Conservation (phyloP, 2,113 vertebrate species). For the Paradoxurus hermaphroditus region DNA sequence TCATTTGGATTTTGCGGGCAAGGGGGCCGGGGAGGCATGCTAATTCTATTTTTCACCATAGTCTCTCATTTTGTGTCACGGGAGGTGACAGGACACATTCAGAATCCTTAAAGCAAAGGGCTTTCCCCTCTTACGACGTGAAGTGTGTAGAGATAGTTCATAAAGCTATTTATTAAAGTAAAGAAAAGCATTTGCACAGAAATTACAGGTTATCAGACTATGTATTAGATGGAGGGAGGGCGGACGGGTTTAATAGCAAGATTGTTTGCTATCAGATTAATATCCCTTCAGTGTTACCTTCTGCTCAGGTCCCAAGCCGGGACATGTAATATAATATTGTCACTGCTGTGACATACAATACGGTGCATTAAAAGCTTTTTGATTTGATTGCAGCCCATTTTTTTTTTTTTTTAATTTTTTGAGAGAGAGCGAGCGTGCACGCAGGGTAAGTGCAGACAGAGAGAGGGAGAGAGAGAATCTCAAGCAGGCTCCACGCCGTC, state of each 20-base stretch:
- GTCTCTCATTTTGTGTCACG: background rate
- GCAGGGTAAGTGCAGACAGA: too few species aligned
- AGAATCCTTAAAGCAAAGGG: background rate
- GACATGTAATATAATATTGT: background rate
- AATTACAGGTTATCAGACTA: conserved; percentile 21
- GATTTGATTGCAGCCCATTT: background rate
- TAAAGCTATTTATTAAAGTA: background rate
- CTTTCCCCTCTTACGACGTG: background rate
- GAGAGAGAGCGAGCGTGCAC: too few species aligned
- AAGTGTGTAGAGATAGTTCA: background rate
- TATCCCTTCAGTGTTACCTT: conserved; percentile 48
- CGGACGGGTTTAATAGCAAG: background rate
- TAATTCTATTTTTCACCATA: background rate
- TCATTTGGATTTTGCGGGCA: background rate
- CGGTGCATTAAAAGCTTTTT: rapidly evolving
- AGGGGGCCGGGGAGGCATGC: background rate
- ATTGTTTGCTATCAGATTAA: background rate
- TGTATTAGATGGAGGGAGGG: background rate
- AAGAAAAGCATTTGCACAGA: background rate
- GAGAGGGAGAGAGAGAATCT: too few species aligned
- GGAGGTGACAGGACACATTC: background rate
- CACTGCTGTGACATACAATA: background rate
- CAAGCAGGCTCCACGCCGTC: too few species aligned
- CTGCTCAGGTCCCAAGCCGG: background rate
- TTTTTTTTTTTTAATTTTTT: too few species aligned